Evolutionary conservation across 2,113 vertebrate genomes (phyloP).

Genomic region (Hippolais icterina): DNA sequence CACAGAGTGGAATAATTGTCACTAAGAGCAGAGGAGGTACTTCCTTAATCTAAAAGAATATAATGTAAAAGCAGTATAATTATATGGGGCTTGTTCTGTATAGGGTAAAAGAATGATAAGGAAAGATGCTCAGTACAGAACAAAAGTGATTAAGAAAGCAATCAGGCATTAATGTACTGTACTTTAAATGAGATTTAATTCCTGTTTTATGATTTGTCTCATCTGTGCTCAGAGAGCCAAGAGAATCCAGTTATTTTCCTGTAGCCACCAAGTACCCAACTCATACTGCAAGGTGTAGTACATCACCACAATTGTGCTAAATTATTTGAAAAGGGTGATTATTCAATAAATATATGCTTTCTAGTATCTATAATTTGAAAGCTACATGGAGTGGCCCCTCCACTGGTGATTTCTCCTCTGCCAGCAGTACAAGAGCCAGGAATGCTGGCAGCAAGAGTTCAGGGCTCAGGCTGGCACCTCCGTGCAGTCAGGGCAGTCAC

Average conservation of each 20-base stretch:
- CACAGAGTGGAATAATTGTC: background rate
- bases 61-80: background rate
- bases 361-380: background rate
- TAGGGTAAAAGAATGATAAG: slow-evolving; percentile 33
- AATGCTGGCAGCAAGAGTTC: fast-evolving
- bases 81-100: background rate
- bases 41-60: slow-evolving; percentile 4
- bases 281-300: background rate
- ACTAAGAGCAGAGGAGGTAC: background rate
- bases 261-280: background rate
- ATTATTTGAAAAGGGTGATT: background rate
- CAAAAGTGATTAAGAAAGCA: slow-evolving; percentile 43
- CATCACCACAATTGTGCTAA: background rate
- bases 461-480: background rate
- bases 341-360: background rate
- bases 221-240: background rate
- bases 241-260: background rate
- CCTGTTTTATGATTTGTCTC: background rate
- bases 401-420: background rate
- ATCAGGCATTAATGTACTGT: background rate
- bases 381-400: background rate
- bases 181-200: background rate
- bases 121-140: slow-evolving; percentile 27
- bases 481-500: fast-evolving
- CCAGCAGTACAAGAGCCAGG: background rate